These are phyloP conservation scores for Elanus axillaris DNA, from an alignment of 2,113 vertebrate species.

Conservation along the genomic window DNA sequence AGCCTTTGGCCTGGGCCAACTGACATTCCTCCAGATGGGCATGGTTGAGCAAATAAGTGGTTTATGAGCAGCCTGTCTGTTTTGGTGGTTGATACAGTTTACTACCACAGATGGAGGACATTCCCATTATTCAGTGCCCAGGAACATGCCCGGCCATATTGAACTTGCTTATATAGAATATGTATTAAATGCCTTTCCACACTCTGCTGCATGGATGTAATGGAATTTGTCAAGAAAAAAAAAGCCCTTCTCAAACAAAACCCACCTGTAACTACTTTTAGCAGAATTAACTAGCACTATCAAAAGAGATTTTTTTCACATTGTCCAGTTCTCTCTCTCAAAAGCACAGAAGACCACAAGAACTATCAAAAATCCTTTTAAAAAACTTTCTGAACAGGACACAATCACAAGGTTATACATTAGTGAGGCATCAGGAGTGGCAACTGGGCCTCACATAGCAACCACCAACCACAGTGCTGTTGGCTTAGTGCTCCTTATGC, in stretches of 20 bases:
- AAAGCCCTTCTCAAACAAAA: not conserved
- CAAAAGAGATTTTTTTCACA: not conserved
- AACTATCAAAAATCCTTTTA: not conserved
- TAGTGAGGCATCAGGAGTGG: not conserved
- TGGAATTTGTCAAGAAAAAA: not conserved
- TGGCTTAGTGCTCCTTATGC: not conserved
- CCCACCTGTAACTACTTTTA: not conserved
- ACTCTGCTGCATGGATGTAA: not conserved
- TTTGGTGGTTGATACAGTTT: not conserved
- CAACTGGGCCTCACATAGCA: not conserved
- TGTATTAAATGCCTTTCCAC: not conserved
- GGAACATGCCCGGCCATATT: not conserved
- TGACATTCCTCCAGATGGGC: not conserved
- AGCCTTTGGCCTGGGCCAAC: not conserved
- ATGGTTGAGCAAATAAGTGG: accelerated
- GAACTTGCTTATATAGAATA: not conserved
- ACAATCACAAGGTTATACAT: not conserved
- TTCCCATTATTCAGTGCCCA: not conserved
- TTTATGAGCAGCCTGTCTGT: not conserved
- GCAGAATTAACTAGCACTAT: not conserved
- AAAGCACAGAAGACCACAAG: not conserved
- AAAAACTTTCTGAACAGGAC: not conserved
- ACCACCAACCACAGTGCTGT: not conserved
- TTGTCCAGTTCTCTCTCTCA: not conserved
- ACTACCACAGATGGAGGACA: not conserved